Evolutionary conservation across 2,113 vertebrate species (phyloP).

Genomic region (Uria aalge): DNA sequence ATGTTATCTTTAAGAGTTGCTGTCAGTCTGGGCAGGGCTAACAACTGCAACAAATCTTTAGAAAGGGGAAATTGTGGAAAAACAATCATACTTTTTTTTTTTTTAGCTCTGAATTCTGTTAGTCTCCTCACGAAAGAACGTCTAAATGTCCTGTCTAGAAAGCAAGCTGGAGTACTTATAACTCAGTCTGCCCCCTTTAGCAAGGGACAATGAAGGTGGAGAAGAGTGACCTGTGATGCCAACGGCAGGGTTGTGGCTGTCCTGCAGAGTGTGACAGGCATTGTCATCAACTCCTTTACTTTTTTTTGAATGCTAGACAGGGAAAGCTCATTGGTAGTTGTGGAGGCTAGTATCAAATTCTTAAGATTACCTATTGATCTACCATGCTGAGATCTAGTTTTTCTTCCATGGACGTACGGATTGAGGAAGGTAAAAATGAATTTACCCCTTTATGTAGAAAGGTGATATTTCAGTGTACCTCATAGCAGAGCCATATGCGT

Average conservation of each 20-base stretch:
- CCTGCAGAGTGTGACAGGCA: neutral
- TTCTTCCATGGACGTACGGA: neutral
- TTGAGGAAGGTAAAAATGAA: neutral
- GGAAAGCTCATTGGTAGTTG: neutral
- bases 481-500: fast-evolving
- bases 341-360: neutral
- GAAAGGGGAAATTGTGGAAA: neutral
- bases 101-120: neutral
- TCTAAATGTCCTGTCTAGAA: neutral
- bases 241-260: neutral
- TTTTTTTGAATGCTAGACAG: neutral
- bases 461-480: neutral
- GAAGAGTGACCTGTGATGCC: neutral
- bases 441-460: neutral
- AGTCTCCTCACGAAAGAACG: neutral
- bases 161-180: neutral
- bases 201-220: neutral
- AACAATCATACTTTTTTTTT: neutral
- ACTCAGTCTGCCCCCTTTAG: neutral
- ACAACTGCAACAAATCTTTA: neutral
- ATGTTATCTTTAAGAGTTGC: neutral
- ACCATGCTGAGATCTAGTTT: neutral
- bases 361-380: neutral
- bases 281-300: neutral
- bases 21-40: neutral